These are phyloP conservation scores for Speoplatyrhinus poulsoni DNA, from an alignment of 2,113 vertebrate species.

Conservation along the genomic window DNA sequence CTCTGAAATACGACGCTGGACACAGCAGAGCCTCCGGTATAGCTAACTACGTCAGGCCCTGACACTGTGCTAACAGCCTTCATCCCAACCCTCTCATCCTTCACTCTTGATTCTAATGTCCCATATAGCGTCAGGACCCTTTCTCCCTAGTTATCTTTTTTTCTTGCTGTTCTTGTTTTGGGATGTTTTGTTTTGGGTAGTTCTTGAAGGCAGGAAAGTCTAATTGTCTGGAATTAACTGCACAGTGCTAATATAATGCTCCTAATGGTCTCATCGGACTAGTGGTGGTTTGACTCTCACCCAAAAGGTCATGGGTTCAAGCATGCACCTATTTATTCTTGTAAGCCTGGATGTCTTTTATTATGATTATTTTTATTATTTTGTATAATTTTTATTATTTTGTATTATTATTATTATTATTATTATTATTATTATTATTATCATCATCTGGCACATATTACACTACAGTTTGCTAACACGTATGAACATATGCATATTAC, in stretches of 20 bases:
- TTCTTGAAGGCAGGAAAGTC: not conserved
- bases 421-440: too few relatives aligned
- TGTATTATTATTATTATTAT: too few relatives aligned
- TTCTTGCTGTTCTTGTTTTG: not conserved
- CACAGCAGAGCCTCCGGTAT: constrained; percentile 52
- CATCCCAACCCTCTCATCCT: not conserved
- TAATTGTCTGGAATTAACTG: not conserved
- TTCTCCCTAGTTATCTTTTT: constrained; percentile 18
- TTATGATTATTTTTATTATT: too few relatives aligned
- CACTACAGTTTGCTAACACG: not conserved
- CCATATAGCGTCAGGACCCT: constrained; percentile 9
- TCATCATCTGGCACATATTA: too few relatives aligned
- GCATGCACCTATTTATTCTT: too few relatives aligned
- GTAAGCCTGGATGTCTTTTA: too few relatives aligned
- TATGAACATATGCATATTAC: not conserved
- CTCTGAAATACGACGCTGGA: constrained; percentile 59
- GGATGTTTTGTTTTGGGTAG: too few relatives aligned
- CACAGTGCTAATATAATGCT: not conserved
- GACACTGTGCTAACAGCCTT: constrained; percentile 40
- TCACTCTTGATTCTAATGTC: not conserved
- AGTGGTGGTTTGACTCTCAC: too few relatives aligned
- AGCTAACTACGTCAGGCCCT: constrained; percentile 46
- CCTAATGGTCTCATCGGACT: too few relatives aligned
- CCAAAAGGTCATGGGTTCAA: too few relatives aligned
- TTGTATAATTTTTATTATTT: too few relatives aligned